A percentile compares a stretch with the other conserved stretches of the same genome.
These are phyloP conservation scores for Lasiurus borealis DNA, from an alignment of 2,113 vertebrate genomes.

Conservation along the genomic window DNA sequence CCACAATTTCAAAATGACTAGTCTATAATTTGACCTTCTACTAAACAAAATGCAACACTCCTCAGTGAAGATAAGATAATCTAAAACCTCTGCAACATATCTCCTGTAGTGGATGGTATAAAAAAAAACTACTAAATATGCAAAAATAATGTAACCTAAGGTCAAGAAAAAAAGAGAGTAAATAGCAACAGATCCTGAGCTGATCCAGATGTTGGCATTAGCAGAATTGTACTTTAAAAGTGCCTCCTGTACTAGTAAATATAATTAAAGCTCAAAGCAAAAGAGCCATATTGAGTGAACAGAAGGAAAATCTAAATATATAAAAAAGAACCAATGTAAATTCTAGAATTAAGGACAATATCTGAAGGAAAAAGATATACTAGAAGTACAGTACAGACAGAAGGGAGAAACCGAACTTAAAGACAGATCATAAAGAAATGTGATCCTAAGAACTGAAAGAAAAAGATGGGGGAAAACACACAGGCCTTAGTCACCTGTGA, in stretches of 20 bases:
- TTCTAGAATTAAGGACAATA: conserved; percentile 4
- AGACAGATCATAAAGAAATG: not conserved
- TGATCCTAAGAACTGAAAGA: not conserved
- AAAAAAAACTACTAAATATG: not conserved
- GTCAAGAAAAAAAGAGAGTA: not conserved
- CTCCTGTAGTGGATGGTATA: not conserved
- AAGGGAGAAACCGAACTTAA: not conserved
- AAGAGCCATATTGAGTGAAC: not conserved
- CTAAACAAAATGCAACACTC: not conserved
- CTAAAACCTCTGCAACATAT: not conserved
- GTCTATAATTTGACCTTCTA: not conserved
- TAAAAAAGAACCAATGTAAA: conserved; percentile 40
- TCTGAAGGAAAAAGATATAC: not conserved
- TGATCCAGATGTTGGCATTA: not conserved
- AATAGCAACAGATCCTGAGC: not conserved
- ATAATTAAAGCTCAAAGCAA: not conserved
- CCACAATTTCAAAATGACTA: not conserved
- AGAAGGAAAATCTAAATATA: not conserved
- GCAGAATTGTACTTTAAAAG: not conserved
- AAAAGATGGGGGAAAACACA: not conserved
- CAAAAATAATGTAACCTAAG: not conserved
- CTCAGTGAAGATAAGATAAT: not conserved
- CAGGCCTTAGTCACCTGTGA: not conserved
- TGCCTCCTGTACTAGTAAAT: not conserved
- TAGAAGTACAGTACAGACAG: not conserved